A percentile compares a stretch with the other conserved stretches of the same genome.
phyloP scores from a whole-genome alignment of 2,888 invertebrate species.

The Nemotelus pantherinus region DNA sequence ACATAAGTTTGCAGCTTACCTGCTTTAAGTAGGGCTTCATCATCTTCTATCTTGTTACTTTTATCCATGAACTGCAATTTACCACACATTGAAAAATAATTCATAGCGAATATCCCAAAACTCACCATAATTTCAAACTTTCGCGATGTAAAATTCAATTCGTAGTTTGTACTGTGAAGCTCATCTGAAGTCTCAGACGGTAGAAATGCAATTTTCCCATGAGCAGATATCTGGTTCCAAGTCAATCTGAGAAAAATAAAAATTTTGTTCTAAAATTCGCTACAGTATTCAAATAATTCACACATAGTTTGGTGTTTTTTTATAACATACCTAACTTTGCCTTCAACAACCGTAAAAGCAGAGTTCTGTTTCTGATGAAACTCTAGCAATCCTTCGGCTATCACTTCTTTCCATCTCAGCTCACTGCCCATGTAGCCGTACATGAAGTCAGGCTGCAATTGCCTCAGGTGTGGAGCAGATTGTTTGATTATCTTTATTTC shows the following conservation, averaged over 20 bases:
- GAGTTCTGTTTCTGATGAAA: conserved; percentile 1
- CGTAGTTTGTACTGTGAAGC: not conserved
- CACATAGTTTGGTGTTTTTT: not conserved
- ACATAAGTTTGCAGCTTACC: too few relatives aligned
- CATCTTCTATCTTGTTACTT: too few relatives aligned
- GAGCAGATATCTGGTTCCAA: not conserved
- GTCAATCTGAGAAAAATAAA: not conserved
- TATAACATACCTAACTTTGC: not conserved
- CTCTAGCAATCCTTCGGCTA: not conserved
- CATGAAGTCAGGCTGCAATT: not conserved
- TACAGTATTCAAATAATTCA: not conserved
- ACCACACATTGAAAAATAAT: too few relatives aligned
- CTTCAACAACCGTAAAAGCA: not conserved
- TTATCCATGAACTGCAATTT: too few relatives aligned
- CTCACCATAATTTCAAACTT: not conserved
- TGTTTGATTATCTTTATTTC: not conserved
- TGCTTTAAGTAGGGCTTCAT: too few relatives aligned
- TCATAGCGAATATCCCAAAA: too few relatives aligned
- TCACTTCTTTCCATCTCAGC: not conserved
- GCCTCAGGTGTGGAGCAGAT: not conserved
- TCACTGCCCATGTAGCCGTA: not conserved
- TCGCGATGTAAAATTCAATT: not conserved
- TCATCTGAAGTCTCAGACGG: not conserved
- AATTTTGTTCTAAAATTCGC: not conserved
- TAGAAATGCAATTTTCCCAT: not conserved